These are phyloP conservation scores for Hippopotamyrus pictus DNA, from an alignment of 2,797 vertebrate species.

Conservation along the genomic window DNA sequence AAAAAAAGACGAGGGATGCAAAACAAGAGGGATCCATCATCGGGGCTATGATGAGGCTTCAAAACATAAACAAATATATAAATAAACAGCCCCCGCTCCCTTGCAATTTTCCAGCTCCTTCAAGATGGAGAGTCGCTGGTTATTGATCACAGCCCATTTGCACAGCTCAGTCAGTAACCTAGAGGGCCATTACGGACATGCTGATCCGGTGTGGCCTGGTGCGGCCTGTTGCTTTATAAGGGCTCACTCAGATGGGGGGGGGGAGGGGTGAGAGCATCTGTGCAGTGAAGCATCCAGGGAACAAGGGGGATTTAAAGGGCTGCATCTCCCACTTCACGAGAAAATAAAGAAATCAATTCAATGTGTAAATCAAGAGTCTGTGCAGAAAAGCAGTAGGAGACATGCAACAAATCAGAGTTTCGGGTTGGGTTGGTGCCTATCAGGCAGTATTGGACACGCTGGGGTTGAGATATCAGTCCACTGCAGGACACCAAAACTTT, in stretches of 20 bases:
- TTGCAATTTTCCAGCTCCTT: background rate
- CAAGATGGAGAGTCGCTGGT: background rate
- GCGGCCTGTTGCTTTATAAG: conserved; percentile 10
- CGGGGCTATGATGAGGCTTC: background rate
- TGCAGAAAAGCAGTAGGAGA: background rate
- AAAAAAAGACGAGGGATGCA: background rate
- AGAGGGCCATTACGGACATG: conserved; percentile 46
- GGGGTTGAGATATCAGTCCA: background rate
- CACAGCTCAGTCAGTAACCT: conserved; percentile 31
- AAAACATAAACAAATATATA: background rate
- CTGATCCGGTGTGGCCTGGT: conserved; percentile 24
- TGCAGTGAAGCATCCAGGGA: background rate
- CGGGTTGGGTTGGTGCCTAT: background rate
- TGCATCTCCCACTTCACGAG: background rate
- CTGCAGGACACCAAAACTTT: background rate
- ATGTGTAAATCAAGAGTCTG: background rate
- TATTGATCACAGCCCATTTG: conserved; percentile 50
- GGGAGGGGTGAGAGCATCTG: background rate
- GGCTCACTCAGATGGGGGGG: background rate
- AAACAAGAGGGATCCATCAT: background rate
- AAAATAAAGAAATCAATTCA: background rate
- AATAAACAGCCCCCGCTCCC: background rate
- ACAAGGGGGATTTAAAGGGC: background rate
- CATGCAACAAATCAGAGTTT: background rate
- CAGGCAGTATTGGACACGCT: background rate